Evolutionary conservation across 2,113 vertebrate genomes (phyloP), one percentile per base, ranked within the genome.

Genomic region (Serinus canaria): DNA sequence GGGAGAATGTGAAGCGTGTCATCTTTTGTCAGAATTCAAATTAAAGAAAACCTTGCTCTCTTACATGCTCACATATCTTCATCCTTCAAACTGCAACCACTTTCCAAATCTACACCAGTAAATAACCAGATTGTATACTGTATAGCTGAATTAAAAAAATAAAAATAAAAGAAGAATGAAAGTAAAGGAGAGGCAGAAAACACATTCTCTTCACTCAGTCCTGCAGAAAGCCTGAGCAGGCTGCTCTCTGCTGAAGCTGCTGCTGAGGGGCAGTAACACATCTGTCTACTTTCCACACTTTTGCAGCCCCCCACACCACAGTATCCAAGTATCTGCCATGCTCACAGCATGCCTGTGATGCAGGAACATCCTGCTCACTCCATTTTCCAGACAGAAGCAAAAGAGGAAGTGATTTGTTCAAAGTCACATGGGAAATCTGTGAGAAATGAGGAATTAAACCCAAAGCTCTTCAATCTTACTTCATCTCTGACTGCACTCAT

Each of bases 401-500:
- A 80, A 50, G 20, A 75, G 39, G 37, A 86, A 81, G 60, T 56
- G 79, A 94, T 94, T 94, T 92, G 50, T 72, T 90, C 83, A 50
- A 79, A 87, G 59, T n/a, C 86, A 92, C 63, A 39, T 11, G 83
- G 76, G 79, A 93, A 92, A 94, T 89, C 47, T 37, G 19, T 47
- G 52, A 93, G 72, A 63, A 90, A 83, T 5, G 14, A 81, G 68
- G 86, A 95, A 90, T 95, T 90, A 94, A 94, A 89, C 47, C 27
- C 76, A 81, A 63, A 94, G 56, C 83, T 96, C 73, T 83, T 86
- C 90, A 80, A 67, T 92, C 68, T 87, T 35, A 52, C 39, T 68
- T 81, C 89, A 81, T 63, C 80, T 92, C 72, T 30, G 37, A 22
- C 52, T 50, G 37, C 35, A 13, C 22, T 80, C 52, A 17, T 69